Conservation (phyloP, 2,888 invertebrate genomes). For the Brachycybe producta region DNA sequence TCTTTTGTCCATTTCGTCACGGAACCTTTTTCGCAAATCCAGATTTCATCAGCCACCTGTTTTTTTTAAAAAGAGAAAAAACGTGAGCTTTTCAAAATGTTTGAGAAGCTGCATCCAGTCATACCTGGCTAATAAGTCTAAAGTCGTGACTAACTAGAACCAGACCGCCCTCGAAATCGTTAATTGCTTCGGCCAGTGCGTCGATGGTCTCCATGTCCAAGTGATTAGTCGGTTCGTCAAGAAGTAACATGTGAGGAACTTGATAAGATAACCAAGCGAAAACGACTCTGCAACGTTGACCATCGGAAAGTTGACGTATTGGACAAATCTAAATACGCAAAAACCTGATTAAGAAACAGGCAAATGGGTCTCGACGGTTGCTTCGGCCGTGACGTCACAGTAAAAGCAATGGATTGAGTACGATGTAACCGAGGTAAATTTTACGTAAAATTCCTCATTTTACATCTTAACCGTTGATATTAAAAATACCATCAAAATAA, state of each 20-base stretch:
- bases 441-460: too few species aligned
- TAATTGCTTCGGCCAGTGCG: conserved; percentile 91
- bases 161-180: conserved; percentile 96
- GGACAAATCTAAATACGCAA: conserved; percentile 58
- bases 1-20: conserved; percentile 95
- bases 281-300: conserved; percentile 94
- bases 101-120: conserved; percentile 1
- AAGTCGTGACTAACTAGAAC: conserved; percentile 99
- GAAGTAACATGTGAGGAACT: conserved; percentile 71
- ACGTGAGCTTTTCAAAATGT: conserved; percentile 7
- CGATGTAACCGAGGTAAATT: too few species aligned
- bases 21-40: conserved; percentile 93
- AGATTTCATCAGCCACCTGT: conserved; percentile 96
- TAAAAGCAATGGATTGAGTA: too few species aligned
- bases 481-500: too few species aligned
- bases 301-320: conserved; percentile 88
- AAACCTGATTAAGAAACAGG: not conserved
- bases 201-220: conserved; percentile 98
- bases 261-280: conserved; percentile 99
- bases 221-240: conserved; percentile 83
- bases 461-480: too few species aligned
- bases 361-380: not conserved
- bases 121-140: conserved; percentile 91
- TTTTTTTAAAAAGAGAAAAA: not conserved
- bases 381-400: too few species aligned